Base-by-base conservation (phyloP, 2,888 invertebrate genomes). In the Epistrophe eligans region DNA sequence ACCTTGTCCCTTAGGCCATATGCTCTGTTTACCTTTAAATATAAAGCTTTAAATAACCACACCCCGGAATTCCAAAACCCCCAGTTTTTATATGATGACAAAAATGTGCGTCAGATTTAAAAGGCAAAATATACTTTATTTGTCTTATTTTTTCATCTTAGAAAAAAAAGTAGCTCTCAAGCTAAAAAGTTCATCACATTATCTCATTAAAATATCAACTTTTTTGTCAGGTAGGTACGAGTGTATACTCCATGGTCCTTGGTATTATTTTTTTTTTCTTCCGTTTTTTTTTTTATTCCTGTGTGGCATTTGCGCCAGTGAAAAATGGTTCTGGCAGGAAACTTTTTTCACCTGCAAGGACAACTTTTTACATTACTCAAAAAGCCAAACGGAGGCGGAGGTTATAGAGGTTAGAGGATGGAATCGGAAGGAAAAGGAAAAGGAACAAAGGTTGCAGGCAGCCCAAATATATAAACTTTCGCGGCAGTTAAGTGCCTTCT, bases 401-500 rank as follows among this genome's bases (percentile, higher is more conserved):
- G 17, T 35, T 24, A 15, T n/a, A 19, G 5, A 40, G 55, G 66
- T 17, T 35, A 13, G 40, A 19, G 0, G 13, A 43, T 35, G 35
- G 6, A 45, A 62, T 40, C 19, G 45, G n/a, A 45, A 28, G 24
- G 19, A 62, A 2, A 3, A n/a, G n/a, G n/a, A n/a, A 24, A 24
- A 70, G 73, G 62, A 70, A 57, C 19, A 45, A 24, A 55, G 57
- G 57, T 35, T 40, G 40, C 60, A 40, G 19, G 60, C 40, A 48
- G 11, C 74, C 55, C 17, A 62, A 79, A 71, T 67, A 71, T 67
- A 13, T 35, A 82, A 87, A 87, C 87, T 87, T 87, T 83, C 38
- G 79, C 83, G 83, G 87, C 87, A 87, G 87, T 87, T 87, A 87
- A 87, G 87, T 87, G 87, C 87, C 87, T 83, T 83, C 87, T 87